Evolutionary conservation across 2,797 vertebrate species (phyloP).

Genomic region (Sebastes iracundus): DNA sequence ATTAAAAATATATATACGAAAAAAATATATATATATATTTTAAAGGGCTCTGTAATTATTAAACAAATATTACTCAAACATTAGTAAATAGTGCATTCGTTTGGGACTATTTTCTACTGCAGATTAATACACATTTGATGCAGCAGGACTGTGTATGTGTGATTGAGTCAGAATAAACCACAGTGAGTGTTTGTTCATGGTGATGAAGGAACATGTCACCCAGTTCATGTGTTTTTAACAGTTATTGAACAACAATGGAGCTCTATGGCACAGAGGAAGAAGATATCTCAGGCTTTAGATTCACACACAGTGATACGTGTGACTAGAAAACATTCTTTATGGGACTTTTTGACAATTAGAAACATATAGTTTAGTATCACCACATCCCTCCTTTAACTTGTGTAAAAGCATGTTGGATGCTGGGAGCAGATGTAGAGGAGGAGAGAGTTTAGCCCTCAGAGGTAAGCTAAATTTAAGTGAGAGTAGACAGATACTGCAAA

Average conservation of each 20-base stretch:
- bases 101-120: background rate
- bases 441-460: conserved; percentile 26
- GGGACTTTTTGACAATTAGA: background rate
- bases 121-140: background rate
- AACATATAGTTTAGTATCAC: background rate
- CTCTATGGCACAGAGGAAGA: background rate
- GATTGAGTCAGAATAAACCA: background rate
- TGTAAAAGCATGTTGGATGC: conserved; percentile 8
- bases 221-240: background rate
- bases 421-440: conserved; percentile 24
- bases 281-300: background rate
- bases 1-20: too few relatives aligned
- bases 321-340: background rate
- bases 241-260: background rate
- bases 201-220: background rate
- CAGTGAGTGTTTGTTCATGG: background rate
- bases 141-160: background rate
- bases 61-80: too few relatives aligned
- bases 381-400: background rate
- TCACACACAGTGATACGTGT: background rate
- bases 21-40: too few relatives aligned
- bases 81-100: background rate
- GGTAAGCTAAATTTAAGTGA: conserved; percentile 50
- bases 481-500: conserved; percentile 51
- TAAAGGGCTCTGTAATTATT: too few relatives aligned